Percentiles rank a stretch among this genome's conserved stretches.
These are phyloP conservation scores for Hipparchia semele DNA, from an alignment of 2,888 invertebrate species.

Conservation along the genomic window DNA sequence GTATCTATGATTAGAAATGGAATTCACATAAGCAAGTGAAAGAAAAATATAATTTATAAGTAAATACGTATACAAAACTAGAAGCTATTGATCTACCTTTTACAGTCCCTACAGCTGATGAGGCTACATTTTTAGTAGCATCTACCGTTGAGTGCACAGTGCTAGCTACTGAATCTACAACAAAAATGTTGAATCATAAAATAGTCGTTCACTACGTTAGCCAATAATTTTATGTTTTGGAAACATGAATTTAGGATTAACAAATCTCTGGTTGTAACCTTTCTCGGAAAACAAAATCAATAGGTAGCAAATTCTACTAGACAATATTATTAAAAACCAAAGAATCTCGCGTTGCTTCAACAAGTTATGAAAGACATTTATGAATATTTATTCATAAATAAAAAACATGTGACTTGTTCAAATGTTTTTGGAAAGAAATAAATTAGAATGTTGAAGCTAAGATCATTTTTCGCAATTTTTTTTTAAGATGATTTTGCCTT, in stretches of 20 bases:
- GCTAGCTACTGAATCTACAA: constrained; percentile 55
- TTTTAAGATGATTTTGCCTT: no score
- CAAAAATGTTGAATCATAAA: constrained; percentile 5
- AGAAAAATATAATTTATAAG: not conserved
- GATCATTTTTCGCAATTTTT: no score
- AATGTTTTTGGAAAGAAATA: not conserved
- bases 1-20: constrained; percentile 39
- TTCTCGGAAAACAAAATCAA: no score
- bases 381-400: no score
- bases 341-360: not conserved
- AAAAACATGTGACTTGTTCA: no score
- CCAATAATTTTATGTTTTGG: not conserved
- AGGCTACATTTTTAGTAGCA: constrained; percentile 46
- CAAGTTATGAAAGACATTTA: not conserved
- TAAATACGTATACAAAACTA: not conserved
- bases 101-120: constrained; percentile 47
- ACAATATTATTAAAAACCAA: constrained; percentile 1
- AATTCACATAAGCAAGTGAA: not conserved
- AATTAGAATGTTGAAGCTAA: no score
- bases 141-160: constrained; percentile 48
- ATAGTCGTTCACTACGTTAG: not conserved
- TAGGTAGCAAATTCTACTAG: no score
- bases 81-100: constrained; percentile 41
- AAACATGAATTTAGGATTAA: not conserved
- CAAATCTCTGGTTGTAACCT: no score